Evolutionary conservation across 2,888 invertebrate species (phyloP).

Genomic region (Drosophila atripex): DNA sequence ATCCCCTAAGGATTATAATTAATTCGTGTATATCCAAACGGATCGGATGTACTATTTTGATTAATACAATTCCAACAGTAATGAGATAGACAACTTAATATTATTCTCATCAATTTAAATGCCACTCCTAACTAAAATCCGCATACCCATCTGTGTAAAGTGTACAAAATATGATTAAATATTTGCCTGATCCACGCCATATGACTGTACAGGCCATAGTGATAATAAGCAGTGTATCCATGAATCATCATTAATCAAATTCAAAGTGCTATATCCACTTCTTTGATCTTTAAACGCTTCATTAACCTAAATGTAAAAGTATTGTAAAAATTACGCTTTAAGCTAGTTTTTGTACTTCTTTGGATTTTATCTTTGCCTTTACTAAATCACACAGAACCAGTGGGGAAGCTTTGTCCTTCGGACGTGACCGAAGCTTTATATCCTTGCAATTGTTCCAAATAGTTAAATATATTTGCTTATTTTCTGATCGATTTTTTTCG

Average conservation of each 20-base stretch:
- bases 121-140: neutral
- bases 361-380: neutral
- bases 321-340: neutral
- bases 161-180: neutral
- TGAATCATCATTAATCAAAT: neutral
- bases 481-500: neutral
- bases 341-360: neutral
- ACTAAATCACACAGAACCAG: neutral
- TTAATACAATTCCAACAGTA: neutral
- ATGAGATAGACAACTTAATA: neutral
- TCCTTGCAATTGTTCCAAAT: neutral
- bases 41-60: conserved; percentile 5
- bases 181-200: conserved; percentile 5
- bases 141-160: conserved; percentile 16
- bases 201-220: conserved; percentile 19
- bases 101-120: conserved; percentile 1
- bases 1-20: conserved; percentile 30
- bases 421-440: neutral
- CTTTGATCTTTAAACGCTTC: neutral
- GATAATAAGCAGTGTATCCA: neutral
- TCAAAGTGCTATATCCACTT: neutral
- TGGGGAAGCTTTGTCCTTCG: neutral
- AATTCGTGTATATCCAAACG: conserved; percentile 7
- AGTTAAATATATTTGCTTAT: neutral
- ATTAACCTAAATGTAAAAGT: neutral